Evolutionary conservation across 2,797 vertebrate genomes (phyloP), one percentile per base, ranked within the genome.

Genomic region (Sternarchorhynchus goeldii): DNA sequence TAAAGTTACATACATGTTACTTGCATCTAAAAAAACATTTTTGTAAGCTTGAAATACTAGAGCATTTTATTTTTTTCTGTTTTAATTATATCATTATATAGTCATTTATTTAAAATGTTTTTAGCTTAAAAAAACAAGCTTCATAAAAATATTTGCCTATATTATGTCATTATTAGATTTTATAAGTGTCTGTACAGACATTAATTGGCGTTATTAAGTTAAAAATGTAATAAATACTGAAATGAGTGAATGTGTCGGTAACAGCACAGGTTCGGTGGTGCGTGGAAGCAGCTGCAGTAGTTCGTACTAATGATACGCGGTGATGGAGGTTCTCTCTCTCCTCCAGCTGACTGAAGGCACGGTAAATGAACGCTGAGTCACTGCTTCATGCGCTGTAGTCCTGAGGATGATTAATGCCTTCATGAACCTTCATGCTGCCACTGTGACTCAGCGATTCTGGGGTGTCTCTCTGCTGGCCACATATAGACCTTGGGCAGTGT

Each of bases 251-350:
- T 32, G 18, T 18, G 55, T 34, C 17, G 25, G 25, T 25, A 25
- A 25, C 25, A 25, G 25, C 88, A 81, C 58, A 88, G 87, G 89
- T 94, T 90, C 25, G 25, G 25, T 92, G 89, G 91, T 91, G 91
- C 89, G 84, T 87, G 84, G 88, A 93, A 91, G 90, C 85, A 45
- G 92, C 88, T 91, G 91, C 92, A 25, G 93, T 92, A 91, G 92
- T 94, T 92, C 91, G 89, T 94, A 93, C 93, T 95, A 93, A 93
- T 96, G 95, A 96, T 94, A 95, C 93, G 93, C 94, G 93, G 92
- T 90, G 91, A 96, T 94, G 94, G 94, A 93, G 92, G 25, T 94
- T 93, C 91, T 95, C 96, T 96, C 96, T 90, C 95, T 95, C 95
- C 93, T 95, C 25, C 25, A 25, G 25, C 50, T 31, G 67, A 73